Evolutionary conservation across 2,888 invertebrate genomes (phyloP).

Genomic region (Coleophora flavipennella): DNA sequence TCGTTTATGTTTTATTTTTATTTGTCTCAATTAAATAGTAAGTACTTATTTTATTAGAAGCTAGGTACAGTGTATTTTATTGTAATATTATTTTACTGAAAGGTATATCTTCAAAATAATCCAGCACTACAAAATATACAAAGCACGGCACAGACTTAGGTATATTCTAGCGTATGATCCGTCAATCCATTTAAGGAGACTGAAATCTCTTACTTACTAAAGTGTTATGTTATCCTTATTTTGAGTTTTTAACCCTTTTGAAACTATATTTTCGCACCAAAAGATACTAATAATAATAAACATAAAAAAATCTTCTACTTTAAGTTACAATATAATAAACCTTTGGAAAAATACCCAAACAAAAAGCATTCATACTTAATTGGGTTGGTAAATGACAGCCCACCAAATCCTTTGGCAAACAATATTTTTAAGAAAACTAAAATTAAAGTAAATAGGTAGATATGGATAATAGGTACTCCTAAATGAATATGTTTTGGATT

Average conservation of each 20-base stretch:
- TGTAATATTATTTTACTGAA: slow-evolving; percentile 2
- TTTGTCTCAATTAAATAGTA: not conserved
- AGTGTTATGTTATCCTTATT: slow-evolving; percentile 18
- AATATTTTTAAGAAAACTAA: slow-evolving; percentile 13
- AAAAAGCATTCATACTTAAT: not conserved
- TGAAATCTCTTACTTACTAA: slow-evolving; percentile 19
- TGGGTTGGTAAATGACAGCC: slow-evolving; percentile 38
- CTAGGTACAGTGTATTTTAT: slow-evolving; percentile 1
- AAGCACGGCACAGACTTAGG: slow-evolving; percentile 61
- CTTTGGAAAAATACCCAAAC: slow-evolving; percentile 14
- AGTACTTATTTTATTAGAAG: slow-evolving; percentile 2
- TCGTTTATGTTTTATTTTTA: not conserved
- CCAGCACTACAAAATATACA: slow-evolving; percentile 55
- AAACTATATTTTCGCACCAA: slow-evolving; percentile 36
- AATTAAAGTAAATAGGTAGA: slow-evolving; percentile 11
- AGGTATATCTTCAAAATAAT: slow-evolving; percentile 17
- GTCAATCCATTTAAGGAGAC: slow-evolving; percentile 51
- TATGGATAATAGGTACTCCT: slow-evolving; percentile 23
- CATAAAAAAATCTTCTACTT: slow-evolving; percentile 22
- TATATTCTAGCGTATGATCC: slow-evolving; percentile 71
- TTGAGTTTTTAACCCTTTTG: slow-evolving; percentile 51
- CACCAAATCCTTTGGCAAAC: slow-evolving; percentile 39
- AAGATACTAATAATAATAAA: slow-evolving; percentile 25
- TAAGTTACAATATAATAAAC: slow-evolving; percentile 20
- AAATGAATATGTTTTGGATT: no score